These are phyloP conservation scores for Zaprionus ghesquierei DNA, from an alignment of 1,140 invertebrate genomes.

Conservation along the genomic window DNA sequence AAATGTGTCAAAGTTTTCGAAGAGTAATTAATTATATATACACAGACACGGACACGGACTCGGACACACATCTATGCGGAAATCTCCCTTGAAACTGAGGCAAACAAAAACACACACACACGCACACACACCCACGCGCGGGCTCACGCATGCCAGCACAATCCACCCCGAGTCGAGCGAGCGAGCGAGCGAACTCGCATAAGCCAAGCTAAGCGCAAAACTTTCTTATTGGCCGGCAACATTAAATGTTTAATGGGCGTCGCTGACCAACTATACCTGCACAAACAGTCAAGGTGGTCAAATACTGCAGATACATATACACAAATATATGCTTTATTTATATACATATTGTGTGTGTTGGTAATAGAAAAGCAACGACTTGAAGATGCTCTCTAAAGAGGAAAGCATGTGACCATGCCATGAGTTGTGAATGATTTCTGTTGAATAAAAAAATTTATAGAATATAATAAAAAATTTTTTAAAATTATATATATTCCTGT, in stretches of 20 bases:
- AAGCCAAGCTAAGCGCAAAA: constrained; percentile 42
- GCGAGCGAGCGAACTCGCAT: background rate
- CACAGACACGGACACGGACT: constrained; percentile 2
- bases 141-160: constrained; percentile 14
- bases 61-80: background rate
- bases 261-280: constrained; percentile 58
- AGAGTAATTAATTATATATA: constrained; percentile 79
- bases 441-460: too few species aligned
- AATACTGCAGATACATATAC: background rate
- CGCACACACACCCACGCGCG: background rate
- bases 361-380: background rate
- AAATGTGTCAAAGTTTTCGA: constrained; percentile 74
- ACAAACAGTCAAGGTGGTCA: constrained; percentile 8
- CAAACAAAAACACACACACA: background rate
- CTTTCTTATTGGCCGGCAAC: constrained; percentile 49
- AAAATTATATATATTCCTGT: too few species aligned
- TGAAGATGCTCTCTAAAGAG: background rate
- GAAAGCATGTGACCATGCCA: background rate
- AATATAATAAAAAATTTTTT: too few species aligned
- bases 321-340: background rate
- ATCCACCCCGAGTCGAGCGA: background rate
- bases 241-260: constrained; percentile 60
- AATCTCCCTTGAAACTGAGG: background rate
- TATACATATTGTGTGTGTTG: background rate
- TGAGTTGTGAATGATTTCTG: too few species aligned